Evolutionary conservation across 2,888 invertebrate species (phyloP).

Genomic region (Polyommatus icarus): DNA sequence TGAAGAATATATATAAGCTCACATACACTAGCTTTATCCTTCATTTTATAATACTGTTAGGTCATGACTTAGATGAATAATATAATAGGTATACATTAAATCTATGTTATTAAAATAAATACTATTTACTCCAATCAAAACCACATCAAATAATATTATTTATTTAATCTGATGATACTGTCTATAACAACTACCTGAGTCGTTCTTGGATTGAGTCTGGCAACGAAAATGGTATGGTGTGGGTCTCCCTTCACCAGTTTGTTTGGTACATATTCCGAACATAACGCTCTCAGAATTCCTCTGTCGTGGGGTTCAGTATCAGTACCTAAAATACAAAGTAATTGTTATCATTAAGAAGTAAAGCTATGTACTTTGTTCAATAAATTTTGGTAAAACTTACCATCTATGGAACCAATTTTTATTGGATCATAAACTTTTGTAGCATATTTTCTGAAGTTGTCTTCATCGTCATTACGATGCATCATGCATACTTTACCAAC

Average conservation of each 20-base stretch:
- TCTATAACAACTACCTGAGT: conserved; percentile 67
- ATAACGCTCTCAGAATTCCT: conserved; percentile 85
- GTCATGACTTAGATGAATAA: no score
- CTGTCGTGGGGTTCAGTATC: conserved; percentile 91
- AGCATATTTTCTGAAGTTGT: conserved; percentile 55
- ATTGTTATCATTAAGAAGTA: neutral
- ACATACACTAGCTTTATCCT: no score
- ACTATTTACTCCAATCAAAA: neutral
- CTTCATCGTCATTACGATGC: conserved; percentile 41
- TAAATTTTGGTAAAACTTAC: conserved; percentile 52
- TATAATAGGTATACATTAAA: no score
- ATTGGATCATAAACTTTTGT: conserved; percentile 86
- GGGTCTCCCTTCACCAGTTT: conserved; percentile 85
- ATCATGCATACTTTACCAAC: conserved; percentile 29
- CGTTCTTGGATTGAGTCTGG: conserved; percentile 84
- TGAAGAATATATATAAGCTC: no score
- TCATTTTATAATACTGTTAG: neutral
- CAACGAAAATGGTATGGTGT: conserved; percentile 87
- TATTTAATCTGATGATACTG: no score
- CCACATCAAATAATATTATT: no score
- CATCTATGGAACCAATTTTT: conserved; percentile 92
- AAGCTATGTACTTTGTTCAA: neutral
- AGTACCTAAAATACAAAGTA: conserved; percentile 69
- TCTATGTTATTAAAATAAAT: neutral
- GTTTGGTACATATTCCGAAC: conserved; percentile 83